Evolutionary conservation across 2,888 invertebrate species (phyloP).

Genomic region (Leuctra nigra): DNA sequence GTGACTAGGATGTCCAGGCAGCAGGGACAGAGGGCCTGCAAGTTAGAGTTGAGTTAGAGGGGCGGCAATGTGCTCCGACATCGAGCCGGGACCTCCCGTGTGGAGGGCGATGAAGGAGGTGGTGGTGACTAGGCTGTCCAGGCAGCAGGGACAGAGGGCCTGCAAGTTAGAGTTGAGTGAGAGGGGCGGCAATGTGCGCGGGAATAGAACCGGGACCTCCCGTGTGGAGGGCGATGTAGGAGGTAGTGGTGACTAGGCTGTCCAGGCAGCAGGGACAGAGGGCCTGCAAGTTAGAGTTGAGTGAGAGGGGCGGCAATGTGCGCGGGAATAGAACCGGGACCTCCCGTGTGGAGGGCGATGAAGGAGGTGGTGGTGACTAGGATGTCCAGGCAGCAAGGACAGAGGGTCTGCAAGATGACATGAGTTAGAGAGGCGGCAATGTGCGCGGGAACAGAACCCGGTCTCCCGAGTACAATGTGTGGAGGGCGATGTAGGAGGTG

Average conservation of each 20-base stretch:
- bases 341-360: conserved; percentile 16
- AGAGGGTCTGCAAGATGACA: conserved; percentile 7
- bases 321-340: conserved; percentile 6
- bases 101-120: conserved; percentile 19
- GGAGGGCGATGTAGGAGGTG: conserved; percentile 19
- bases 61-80: conserved; percentile 21
- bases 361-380: conserved; percentile 17
- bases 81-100: conserved; percentile 1
- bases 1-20: conserved; percentile 9
- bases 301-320: conserved; percentile 22
- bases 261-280: conserved; percentile 8
- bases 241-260: conserved; percentile 16
- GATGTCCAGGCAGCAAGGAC: conserved; percentile 8
- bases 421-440: no score
- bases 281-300: conserved; percentile 6
- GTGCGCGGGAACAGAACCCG: no score
- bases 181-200: conserved; percentile 22
- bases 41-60: background rate
- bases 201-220: conserved; percentile 5
- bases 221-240: conserved; percentile 18
- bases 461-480: conserved; percentile 9
- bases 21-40: conserved; percentile 16
- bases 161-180: background rate
- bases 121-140: conserved; percentile 12
- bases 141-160: conserved; percentile 12